Base-by-base conservation (phyloP, 1,140 invertebrate species). In the Archegozetes longisetosus region DNA sequence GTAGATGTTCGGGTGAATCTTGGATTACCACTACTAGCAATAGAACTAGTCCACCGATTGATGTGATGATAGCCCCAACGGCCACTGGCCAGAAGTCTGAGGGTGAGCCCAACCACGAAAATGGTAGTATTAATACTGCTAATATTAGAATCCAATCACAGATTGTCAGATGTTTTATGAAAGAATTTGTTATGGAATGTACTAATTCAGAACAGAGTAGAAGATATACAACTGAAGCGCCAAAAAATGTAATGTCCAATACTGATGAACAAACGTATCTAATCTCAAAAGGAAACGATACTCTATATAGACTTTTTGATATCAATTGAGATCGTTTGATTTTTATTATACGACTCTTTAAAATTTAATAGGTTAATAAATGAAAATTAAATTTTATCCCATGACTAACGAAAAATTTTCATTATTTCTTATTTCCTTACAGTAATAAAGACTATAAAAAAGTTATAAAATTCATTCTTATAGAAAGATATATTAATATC, bases 91-190 rank as follows among this genome's bases (percentile, higher is more conserved):
- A 78, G 68, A 84, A 84, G 64, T 84, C 81, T 67, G 81, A 82
- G 1, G 84, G 84, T 3, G 81, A 79, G 32, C 81, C 82, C 1
- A 84, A 74, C 74, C 82, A 82, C 64, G 81, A 78, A 0, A 81
- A 67, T 0, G 83, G 82, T 9, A 77, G 77, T 13, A 85, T 72
- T 0, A 74, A 65, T 1, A 72, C 68, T 0, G 77, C 78, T 17
- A 85, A 77, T 1, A 84, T 72, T 2, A 84, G 66, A 63, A 82
- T 77, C 75, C 80, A 81, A 40, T 73, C 67, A 67, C 83, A 84
- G 64, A 78, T 74, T 40, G 73, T 64, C 22, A 67, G 46, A 40
- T 23, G 70, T 65, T 4, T 76, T 68, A 25, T 61, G 14, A 74
- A 24, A 32, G 79, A 64, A 22, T 72, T 63, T 24, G 70, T 64